Conservation (phyloP, 2,797 vertebrate species). For the Morus bassanus region DNA sequence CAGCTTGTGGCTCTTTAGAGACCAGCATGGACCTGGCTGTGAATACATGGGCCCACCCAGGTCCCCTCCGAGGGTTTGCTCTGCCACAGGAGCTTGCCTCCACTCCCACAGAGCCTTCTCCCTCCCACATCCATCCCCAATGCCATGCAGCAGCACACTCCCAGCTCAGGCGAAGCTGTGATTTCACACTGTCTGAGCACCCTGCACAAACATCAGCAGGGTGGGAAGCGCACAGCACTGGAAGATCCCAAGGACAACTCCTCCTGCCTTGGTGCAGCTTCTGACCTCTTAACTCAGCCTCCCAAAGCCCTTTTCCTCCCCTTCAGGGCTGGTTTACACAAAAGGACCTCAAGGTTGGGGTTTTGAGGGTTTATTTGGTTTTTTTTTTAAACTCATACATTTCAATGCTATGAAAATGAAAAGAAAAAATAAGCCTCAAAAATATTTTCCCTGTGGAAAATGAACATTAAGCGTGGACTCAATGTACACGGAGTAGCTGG, state of each 20-base stretch:
- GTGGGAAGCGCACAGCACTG: neutral
- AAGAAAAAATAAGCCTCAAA: neutral
- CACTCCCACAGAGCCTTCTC: too few relatives aligned
- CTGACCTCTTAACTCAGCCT: neutral
- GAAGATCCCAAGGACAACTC: neutral
- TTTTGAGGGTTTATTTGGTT: too few relatives aligned
- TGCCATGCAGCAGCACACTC: fast-evolving
- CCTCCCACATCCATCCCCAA: neutral
- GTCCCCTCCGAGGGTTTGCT: neutral
- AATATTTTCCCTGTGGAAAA: neutral
- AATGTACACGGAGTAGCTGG: too few relatives aligned
- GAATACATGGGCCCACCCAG: too few relatives aligned
- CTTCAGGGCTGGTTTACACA: neutral
- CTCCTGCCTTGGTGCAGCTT: neutral
- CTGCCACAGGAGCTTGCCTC: neutral
- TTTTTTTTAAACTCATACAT: neutral
- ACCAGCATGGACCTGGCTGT: neutral
- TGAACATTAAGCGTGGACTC: neutral
- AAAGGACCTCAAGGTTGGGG: neutral
- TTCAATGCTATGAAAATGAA: neutral
- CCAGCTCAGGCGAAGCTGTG: neutral
- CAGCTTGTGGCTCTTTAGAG: neutral
- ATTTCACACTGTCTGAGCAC: neutral
- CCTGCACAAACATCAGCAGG: neutral
- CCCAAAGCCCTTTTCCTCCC: neutral